A percentile compares a stretch with the other conserved stretches of the same genome.
Evolutionary conservation across 2,113 vertebrate species (phyloP).

Genomic region (Todiramphus saurophagus): DNA sequence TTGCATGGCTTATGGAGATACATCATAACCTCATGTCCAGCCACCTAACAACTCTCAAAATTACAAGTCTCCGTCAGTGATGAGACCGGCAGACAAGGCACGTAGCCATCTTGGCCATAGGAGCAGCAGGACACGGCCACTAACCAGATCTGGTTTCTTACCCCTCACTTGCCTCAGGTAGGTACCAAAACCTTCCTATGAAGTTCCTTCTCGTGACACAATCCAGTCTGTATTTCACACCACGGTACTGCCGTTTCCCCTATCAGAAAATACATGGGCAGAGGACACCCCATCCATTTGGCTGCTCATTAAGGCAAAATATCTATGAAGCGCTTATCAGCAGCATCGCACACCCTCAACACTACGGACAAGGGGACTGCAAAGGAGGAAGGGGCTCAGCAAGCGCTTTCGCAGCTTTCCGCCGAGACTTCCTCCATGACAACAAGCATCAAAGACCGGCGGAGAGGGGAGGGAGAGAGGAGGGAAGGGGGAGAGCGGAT

Average conservation of each 20-base stretch:
- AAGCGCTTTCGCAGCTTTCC: neutral
- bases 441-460: too few species aligned
- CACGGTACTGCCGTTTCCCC: neutral
- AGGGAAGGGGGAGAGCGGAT: too few species aligned
- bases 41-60: neutral
- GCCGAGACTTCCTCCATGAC: neutral
- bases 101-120: rapidly evolving
- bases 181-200: neutral
- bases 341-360: neutral
- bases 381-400: neutral
- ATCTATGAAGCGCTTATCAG: rapidly evolving
- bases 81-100: rapidly evolving
- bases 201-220: neutral
- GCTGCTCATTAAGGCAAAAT: neutral
- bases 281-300: neutral
- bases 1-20: neutral
- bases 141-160: neutral
- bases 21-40: neutral
- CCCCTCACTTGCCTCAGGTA: neutral
- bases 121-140: neutral
- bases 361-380: neutral
- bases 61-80: neutral
- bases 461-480: too few species aligned
- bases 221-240: neutral
- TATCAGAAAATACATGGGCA: too few species aligned